Conservation (phyloP, 2,113 vertebrate genomes). For the Gallinago undulata region DNA sequence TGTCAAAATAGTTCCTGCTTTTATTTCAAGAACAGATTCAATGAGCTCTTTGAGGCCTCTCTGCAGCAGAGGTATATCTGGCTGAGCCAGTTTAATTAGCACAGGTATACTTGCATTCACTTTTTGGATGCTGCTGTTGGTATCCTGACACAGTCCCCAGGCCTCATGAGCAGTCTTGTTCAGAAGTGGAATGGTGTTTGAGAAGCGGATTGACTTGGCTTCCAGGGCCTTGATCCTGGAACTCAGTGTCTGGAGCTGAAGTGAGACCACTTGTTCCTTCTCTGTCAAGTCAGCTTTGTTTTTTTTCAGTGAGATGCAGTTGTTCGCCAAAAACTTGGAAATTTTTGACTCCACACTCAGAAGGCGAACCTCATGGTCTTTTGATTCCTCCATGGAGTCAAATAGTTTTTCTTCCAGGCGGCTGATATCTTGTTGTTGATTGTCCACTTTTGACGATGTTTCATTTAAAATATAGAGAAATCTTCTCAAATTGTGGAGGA, state of each 20-base stretch:
- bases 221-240: slow-evolving; percentile 77
- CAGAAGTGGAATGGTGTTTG: slow-evolving; percentile 64
- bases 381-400: slow-evolving; percentile 3
- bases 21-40: slow-evolving; percentile 69
- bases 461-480: slow-evolving; percentile 66
- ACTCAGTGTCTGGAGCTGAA: slow-evolving; percentile 69
- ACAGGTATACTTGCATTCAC: slow-evolving; percentile 62
- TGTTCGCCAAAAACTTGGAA: slow-evolving; percentile 63
- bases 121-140: slow-evolving; percentile 46
- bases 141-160: slow-evolving; percentile 55
- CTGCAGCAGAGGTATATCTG: slow-evolving; percentile 66
- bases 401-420: slow-evolving; percentile 55
- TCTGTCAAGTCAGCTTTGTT: neutral
- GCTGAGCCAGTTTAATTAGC: slow-evolving; percentile 51
- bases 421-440: slow-evolving; percentile 52
- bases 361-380: slow-evolving; percentile 63
- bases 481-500: slow-evolving; percentile 30
- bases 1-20: slow-evolving; percentile 61
- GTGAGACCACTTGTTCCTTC: slow-evolving; percentile 38
- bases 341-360: slow-evolving; percentile 74
- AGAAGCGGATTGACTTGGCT: slow-evolving; percentile 72
- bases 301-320: slow-evolving; percentile 60
- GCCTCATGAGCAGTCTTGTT: slow-evolving; percentile 72
- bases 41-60: slow-evolving; percentile 69
- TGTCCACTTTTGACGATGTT: slow-evolving; percentile 33